Base-by-base conservation (phyloP, 2,888 invertebrate genomes). In the Calephelis perditalis region DNA sequence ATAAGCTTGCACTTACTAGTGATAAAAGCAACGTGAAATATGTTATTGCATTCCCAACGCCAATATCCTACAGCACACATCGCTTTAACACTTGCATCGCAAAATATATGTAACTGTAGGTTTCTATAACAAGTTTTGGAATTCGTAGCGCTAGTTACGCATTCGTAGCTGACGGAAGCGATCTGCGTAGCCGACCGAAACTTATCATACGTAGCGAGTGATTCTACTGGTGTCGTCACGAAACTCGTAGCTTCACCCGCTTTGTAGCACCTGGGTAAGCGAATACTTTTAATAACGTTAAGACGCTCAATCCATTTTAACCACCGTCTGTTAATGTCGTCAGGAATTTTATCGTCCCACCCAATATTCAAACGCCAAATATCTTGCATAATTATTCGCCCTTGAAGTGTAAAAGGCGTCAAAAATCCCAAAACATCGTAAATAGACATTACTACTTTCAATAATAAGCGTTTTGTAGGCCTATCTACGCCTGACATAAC, bases 381-480 rank as follows among this genome's bases (percentile, higher is more conserved):
- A 26, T 26, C 26, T 26, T 26, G 26, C 26, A 26, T 26, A 26
- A 26, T 26, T 26, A 26, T 26, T 26, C 26, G 0, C 26, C 26
- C 26, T 26, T 26, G 26, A 26, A 26, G 26, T 26, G 26, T 26
- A 26, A 26, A 26, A 26, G 26, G 26, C 26, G 26, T 26, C 26
- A 26, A 26, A 26, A 26, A 26, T 26, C 26, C 26, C 1, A 26
- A 26, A 26, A 26, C 26, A 26, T 26, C 26, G 26, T 26, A 26
- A 26, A 26, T 26, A 26, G 26, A 26, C 69, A 72, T 72, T 43
- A 70, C 37, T n/a, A 71, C 60, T 4, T 58, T 44, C 9, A 71
- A 58, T 62, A 67, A 60, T 7, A 61, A 36, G 10, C 68, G 52
- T 56, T 72, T 71, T 0, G 69, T 71, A 2, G 71, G 72, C 36